These are phyloP conservation scores for Apodemus sylvaticus DNA, from an alignment of 2,113 vertebrate genomes.

Conservation along the genomic window DNA sequence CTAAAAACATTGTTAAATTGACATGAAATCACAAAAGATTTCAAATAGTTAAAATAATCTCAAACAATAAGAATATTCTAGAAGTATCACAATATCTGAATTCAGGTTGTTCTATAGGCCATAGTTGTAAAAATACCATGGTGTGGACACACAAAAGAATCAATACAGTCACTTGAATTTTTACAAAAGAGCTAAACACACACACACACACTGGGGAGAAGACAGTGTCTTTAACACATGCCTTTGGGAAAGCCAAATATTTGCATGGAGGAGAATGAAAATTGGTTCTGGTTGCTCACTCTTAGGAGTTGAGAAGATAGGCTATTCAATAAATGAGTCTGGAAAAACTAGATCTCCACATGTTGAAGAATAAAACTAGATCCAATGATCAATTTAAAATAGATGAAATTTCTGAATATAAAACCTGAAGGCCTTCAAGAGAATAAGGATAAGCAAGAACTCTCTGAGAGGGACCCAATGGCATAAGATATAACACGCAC, in stretches of 20 bases:
- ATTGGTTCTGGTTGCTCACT: not conserved
- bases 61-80: not conserved
- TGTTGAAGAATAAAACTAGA: not conserved
- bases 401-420: not conserved
- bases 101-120: not conserved
- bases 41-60: not conserved
- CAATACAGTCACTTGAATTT: not conserved
- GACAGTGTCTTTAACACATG: not conserved
- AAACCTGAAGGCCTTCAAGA: not conserved
- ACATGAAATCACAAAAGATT: not conserved
- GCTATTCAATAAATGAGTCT: not conserved
- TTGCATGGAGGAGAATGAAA: not conserved
- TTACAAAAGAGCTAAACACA: not conserved
- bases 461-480: not conserved
- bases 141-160: not conserved
- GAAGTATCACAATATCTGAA: not conserved
- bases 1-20: not conserved
- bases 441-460: not conserved
- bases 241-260: not conserved
- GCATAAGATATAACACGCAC: not conserved
- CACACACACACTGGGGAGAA: not conserved
- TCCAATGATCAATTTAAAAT: not conserved
- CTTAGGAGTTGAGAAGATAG: not conserved
- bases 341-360: not conserved
- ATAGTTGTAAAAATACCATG: not conserved